phyloP scores from a whole-genome alignment of 2,888 invertebrate genomes.

The Lithodes maja region DNA sequence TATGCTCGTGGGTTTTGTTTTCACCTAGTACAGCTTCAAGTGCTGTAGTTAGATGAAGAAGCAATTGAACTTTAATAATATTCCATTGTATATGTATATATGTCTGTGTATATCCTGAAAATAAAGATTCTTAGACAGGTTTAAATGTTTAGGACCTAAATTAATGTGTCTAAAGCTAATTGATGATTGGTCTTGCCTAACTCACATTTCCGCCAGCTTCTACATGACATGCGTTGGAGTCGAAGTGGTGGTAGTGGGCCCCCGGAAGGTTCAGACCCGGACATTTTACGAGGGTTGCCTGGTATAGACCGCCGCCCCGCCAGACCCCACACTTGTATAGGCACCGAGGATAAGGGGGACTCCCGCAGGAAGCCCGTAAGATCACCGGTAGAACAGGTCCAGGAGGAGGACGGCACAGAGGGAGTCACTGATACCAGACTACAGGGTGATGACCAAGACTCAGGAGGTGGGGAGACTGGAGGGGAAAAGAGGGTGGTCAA shows the following conservation, averaged over 20 bases:
- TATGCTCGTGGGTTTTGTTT: no score
- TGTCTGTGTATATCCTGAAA: no score
- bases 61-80: no score
- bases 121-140: no score
- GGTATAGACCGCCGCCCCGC: constrained; percentile 18
- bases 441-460: neutral
- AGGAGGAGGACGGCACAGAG: constrained; percentile 23
- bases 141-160: no score
- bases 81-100: no score
- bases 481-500: constrained; percentile 45
- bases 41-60: no score
- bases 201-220: constrained; percentile 18
- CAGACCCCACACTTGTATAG: constrained; percentile 64
- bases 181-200: no score
- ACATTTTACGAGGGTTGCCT: constrained; percentile 21
- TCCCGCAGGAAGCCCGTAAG: neutral
- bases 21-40: no score
- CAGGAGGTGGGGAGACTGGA: neutral
- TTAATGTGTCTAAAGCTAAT: no score
- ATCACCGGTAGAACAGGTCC: neutral
- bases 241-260: constrained; percentile 23
- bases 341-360: constrained; percentile 51
- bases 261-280: constrained; percentile 44
- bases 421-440: neutral
- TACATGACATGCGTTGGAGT: constrained; percentile 48